Conservation (phyloP, 2,888 invertebrate genomes). For the Phrixothrix hirtus region DNA sequence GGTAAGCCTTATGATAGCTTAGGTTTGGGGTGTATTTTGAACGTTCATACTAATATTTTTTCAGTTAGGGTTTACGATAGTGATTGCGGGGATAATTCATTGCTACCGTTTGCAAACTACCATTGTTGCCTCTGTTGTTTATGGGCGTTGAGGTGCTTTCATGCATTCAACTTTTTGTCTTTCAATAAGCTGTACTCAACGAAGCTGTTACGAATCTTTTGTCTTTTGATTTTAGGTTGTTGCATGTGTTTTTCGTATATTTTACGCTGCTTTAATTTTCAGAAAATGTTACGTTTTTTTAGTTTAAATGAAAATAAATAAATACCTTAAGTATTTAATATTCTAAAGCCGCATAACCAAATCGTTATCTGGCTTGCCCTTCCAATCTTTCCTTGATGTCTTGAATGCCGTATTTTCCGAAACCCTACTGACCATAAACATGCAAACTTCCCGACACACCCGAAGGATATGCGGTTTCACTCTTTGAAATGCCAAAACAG, state of each 20-base stretch:
- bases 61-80: conserved; percentile 16
- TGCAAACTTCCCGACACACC: conserved; percentile 11
- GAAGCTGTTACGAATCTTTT: conserved; percentile 5
- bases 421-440: conserved; percentile 16
- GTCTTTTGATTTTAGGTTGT: conserved; percentile 11
- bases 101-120: conserved; percentile 23
- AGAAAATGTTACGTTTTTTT: background rate
- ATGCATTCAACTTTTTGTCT: conserved; percentile 17
- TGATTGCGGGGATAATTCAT: conserved; percentile 27
- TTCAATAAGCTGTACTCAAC: conserved; percentile 10
- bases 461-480: conserved; percentile 13
- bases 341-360: background rate
- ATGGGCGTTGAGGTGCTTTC: conserved; percentile 28
- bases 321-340: background rate
- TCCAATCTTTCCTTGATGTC: conserved; percentile 1
- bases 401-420: conserved; percentile 3
- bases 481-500: too few species aligned
- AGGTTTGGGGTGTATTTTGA: conserved; percentile 20
- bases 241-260: conserved; percentile 2
- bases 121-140: conserved; percentile 30
- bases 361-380: background rate
- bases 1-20: conserved; percentile 13
- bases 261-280: too few species aligned
- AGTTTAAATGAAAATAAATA: background rate
- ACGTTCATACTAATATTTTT: conserved; percentile 20